Conservation (phyloP, 2,888 invertebrate genomes). For the Melolontha melolontha region DNA sequence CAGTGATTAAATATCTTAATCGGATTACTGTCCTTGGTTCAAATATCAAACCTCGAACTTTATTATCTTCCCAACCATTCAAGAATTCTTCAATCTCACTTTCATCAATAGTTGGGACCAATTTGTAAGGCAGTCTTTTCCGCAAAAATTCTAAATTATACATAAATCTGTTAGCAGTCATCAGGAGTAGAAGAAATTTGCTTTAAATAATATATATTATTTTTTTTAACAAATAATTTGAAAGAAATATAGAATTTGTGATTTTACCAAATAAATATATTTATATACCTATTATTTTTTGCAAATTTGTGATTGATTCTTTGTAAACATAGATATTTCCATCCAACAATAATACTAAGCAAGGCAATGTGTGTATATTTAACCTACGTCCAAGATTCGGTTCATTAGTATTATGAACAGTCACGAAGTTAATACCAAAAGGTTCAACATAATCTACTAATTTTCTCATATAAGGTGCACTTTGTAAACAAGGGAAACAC, state of each 20-base stretch:
- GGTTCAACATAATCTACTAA: slow-evolving; percentile 89
- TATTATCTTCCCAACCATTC: slow-evolving; percentile 91
- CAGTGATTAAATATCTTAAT: slow-evolving; percentile 88
- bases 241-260: not conserved
- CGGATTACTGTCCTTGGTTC: slow-evolving; percentile 82
- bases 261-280: not conserved
- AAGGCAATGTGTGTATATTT: slow-evolving; percentile 85
- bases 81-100: slow-evolving; percentile 82
- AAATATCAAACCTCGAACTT: slow-evolving; percentile 90
- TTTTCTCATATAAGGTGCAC: slow-evolving; percentile 88
- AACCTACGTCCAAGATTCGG: slow-evolving; percentile 80
- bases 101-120: slow-evolving; percentile 79
- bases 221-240: too few species aligned
- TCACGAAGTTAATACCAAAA: slow-evolving; percentile 83
- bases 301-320: slow-evolving; percentile 82
- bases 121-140: slow-evolving; percentile 85
- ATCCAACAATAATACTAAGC: slow-evolving; percentile 83
- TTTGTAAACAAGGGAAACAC: slow-evolving; percentile 92
- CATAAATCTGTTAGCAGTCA: too few species aligned
- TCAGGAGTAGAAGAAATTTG: too few species aligned
- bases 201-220: too few species aligned
- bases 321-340: slow-evolving; percentile 88
- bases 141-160: slow-evolving; percentile 81
- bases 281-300: slow-evolving; percentile 79
- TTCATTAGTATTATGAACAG: slow-evolving; percentile 88